A percentile compares a stretch with the other conserved stretches of the same genome.
Conservation (phyloP, 2,113 vertebrate species). For the Tenrec ecaudatus region DNA sequence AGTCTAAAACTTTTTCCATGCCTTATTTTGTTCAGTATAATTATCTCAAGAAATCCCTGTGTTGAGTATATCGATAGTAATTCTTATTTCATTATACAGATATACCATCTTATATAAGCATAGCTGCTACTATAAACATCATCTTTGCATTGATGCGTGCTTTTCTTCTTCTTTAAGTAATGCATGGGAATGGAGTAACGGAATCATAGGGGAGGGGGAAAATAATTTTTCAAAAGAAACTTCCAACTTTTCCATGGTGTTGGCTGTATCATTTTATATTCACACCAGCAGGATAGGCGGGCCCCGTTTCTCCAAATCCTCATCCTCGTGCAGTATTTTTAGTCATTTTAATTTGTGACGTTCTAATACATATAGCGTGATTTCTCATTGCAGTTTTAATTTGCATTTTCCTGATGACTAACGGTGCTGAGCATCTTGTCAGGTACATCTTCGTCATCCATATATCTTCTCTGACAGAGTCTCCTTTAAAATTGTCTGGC, state of each 20-base stretch:
- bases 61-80: neutral
- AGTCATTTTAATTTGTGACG: neutral
- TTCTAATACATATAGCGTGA: neutral
- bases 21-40: neutral
- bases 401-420: neutral
- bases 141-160: neutral
- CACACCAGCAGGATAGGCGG: neutral
- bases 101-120: neutral
- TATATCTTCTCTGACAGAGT: neutral
- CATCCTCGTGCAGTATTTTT: neutral
- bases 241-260: neutral
- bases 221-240: neutral
- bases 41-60: conserved; percentile 21
- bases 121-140: neutral
- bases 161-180: conserved; percentile 47
- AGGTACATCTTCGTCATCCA: neutral
- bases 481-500: neutral
- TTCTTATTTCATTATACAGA: neutral
- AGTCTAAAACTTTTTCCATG: neutral
- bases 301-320: neutral
- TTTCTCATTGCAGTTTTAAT: neutral
- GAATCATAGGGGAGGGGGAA: neutral
- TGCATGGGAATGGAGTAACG: neutral
- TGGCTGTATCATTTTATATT: neutral
- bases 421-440: neutral